These are phyloP conservation scores for Hemiscyllium ocellatum DNA, from an alignment of 2,113 vertebrate genomes.

Conservation along the genomic window DNA sequence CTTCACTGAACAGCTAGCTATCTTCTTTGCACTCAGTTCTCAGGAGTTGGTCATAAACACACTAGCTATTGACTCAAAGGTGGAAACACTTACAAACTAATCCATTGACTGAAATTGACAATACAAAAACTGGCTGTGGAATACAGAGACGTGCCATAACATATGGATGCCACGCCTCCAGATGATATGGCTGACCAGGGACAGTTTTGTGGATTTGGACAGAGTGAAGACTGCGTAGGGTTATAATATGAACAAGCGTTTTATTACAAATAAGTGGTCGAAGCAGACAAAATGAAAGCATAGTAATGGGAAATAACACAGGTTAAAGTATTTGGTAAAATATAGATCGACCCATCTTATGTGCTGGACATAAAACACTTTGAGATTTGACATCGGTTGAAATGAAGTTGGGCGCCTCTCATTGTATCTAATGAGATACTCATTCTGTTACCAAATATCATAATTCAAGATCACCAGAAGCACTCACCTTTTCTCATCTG, in stretches of 20 bases:
- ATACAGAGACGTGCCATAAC: background rate
- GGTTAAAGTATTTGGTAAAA: background rate
- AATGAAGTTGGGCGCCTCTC: background rate
- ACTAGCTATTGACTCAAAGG: too few species aligned
- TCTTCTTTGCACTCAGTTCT: too few species aligned
- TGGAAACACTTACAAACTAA: too few species aligned
- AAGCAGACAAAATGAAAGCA: background rate
- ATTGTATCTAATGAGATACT: background rate
- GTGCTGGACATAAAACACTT: background rate
- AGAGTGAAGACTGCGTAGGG: background rate
- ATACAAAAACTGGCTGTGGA: background rate
- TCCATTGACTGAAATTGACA: too few species aligned
- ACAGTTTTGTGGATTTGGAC: background rate
- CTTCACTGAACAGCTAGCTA: too few species aligned
- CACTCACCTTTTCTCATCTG: constrained; percentile 80
- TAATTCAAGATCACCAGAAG: background rate
- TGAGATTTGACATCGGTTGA: background rate
- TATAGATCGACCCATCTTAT: background rate
- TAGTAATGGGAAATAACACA: background rate
- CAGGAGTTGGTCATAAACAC: too few species aligned
- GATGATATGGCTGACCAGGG: background rate
- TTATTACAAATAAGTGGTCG: background rate
- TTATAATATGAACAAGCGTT: background rate
- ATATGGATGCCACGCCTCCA: background rate
- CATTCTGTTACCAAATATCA: background rate